Base-by-base conservation (phyloP, 2,797 vertebrate genomes). In the Microctenopoma stevenorrisi region DNA sequence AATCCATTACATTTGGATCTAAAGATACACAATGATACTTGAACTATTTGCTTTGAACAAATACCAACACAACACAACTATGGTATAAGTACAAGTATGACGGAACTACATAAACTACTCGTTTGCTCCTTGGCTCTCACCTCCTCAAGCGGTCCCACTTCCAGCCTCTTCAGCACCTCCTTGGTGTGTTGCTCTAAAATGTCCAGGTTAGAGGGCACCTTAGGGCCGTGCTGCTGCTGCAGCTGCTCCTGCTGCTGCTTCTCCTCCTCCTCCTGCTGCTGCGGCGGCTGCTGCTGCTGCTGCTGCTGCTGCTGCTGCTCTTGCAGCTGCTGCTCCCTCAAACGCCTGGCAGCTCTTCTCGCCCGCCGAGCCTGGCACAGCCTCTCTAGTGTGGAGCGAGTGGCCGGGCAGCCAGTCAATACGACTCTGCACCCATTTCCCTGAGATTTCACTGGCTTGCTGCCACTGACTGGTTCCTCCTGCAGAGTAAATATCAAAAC, bases 141-240 rank as follows among this genome's bases (percentile, higher is more conserved):
- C 95, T 98, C 95, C 81, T 97, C 96, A 79, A 97, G 95, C 0
- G 95, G 95, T 5, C 96, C 95, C 94, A 96, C 96, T 92, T 99
- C 97, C 86, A 99, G 91, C 84, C 96, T 95, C 89, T 92, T 96
- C 79, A 99, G 94, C 49, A 98, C 97, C 84, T 97, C 96, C 68
- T 94, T 94, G 1, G 98, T 99, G 89, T 99, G 97, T 60, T 94
- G 96, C 84, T 99, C 98, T 57, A 98, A 87, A 86, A 99, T 96
- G 88, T 99, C 98, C 68, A 99, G 92, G 83, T 97, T 96, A 40
- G 97, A 96, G 82, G 96, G 96, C 57, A 93, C 81, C 88, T 95
- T 96, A 76, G 93, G 94, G 3, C 71, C 72, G 2, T 91, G 87
- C 0, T 60, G 65, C 78, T 91, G 95, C 73, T 59, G 65, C 78